Evolutionary conservation across 2,888 invertebrate genomes (phyloP).

Genomic region (Cantharis rufa): DNA sequence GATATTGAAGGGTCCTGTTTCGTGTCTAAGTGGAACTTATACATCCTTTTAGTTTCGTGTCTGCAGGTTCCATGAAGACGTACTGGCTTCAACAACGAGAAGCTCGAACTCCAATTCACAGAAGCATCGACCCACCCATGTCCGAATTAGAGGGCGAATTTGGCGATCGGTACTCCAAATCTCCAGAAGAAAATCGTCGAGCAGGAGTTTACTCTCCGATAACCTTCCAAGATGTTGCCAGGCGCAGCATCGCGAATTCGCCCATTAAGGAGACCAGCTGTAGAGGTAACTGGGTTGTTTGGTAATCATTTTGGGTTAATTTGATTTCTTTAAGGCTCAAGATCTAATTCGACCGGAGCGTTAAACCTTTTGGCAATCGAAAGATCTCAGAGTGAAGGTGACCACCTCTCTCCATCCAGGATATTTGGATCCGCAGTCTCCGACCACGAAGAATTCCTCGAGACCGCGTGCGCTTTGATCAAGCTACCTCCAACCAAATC

Average conservation of each 20-base stretch:
- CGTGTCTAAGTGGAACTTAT: background rate
- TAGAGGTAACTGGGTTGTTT: background rate
- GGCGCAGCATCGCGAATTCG: constrained; percentile 77
- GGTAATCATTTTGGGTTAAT: background rate
- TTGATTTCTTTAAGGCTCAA: constrained; percentile 58
- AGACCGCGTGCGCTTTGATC: background rate
- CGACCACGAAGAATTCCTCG: constrained; percentile 57
- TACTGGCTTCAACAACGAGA: constrained; percentile 83
- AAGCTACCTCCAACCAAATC: background rate
- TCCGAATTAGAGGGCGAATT: constrained; percentile 26
- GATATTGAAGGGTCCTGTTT: background rate
- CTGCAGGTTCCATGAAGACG: constrained; percentile 80
- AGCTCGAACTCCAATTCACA: constrained; percentile 61
- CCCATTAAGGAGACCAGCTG: constrained; percentile 62
- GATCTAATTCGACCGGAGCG: constrained; percentile 72
- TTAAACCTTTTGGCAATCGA: constrained; percentile 39
- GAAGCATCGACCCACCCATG: constrained; percentile 40
- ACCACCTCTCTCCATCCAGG: constrained; percentile 55
- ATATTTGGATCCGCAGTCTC: constrained; percentile 62
- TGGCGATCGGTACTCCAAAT: constrained; percentile 35
- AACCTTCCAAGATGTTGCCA: constrained; percentile 81
- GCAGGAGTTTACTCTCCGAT: constrained; percentile 76
- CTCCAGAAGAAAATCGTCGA: constrained; percentile 59
- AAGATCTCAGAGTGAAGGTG: background rate
- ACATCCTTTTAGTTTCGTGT: constrained; percentile 1